phyloP scores from a whole-genome alignment of 2,888 invertebrate species.

The Melanophora roralis region DNA sequence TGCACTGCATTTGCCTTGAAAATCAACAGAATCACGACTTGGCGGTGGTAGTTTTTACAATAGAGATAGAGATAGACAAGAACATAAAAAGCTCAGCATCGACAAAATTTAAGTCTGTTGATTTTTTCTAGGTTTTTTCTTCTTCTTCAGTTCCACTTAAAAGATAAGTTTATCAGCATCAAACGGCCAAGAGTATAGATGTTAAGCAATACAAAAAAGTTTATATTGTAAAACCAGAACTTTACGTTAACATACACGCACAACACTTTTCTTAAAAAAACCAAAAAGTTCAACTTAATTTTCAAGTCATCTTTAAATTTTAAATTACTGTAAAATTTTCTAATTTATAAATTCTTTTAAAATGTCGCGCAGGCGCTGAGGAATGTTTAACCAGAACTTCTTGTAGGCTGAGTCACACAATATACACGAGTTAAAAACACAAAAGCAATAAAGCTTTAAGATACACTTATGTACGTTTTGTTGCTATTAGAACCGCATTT shows the following conservation, averaged over 20 bases:
- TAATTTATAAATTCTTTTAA: constrained; percentile 29
- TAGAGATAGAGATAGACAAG: constrained; percentile 46
- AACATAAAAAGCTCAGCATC: constrained; percentile 49
- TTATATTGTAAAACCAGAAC: constrained; percentile 1
- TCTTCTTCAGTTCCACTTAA: constrained; percentile 7
- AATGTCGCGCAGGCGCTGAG: constrained; percentile 52
- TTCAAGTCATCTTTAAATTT: neutral
- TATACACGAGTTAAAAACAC: neutral
- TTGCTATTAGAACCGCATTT: constrained; percentile 3
- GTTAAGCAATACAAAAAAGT: constrained; percentile 19
- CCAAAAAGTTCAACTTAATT: neutral
- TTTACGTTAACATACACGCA: neutral
- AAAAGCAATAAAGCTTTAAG: neutral
- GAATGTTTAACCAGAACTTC: constrained; percentile 51
- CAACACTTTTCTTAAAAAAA: neutral
- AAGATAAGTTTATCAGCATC: constrained; percentile 33
- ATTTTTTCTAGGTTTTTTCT: neutral
- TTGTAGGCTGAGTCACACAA: constrained; percentile 56
- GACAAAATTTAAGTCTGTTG: constrained; percentile 31
- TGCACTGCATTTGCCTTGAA: constrained; percentile 69
- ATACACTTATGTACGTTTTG: constrained; percentile 20
- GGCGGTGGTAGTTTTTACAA: constrained; percentile 47
- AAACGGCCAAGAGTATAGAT: constrained; percentile 9
- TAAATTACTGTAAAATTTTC: constrained; percentile 4
- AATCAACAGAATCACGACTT: constrained; percentile 62